phyloP scores from a whole-genome alignment of 2,888 invertebrate species.

The Noctua comes region DNA sequence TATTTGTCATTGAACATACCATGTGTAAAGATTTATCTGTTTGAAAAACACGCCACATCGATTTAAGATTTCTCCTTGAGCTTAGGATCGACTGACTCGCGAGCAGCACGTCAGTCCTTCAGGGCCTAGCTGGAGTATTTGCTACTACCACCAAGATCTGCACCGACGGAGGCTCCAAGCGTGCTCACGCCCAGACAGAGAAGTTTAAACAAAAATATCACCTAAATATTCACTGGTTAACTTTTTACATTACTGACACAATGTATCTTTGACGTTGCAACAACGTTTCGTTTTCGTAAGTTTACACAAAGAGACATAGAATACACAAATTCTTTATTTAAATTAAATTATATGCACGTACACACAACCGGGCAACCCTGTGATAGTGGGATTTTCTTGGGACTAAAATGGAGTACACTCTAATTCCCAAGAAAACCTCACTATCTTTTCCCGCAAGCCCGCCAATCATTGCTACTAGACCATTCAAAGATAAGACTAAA shows the following conservation, averaged over 20 bases:
- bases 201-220: too few relatives aligned
- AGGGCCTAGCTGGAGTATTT: too few relatives aligned
- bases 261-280: conserved; percentile 1
- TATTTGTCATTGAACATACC: too few relatives aligned
- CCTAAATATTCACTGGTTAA: not conserved
- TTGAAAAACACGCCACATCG: too few relatives aligned
- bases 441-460: conserved; percentile 39
- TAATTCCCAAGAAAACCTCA: conserved; percentile 21
- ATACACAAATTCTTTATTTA: not conserved
- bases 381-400: not conserved
- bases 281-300: not conserved
- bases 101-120: too few relatives aligned
- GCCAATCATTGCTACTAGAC: conserved; percentile 46
- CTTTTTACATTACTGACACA: not conserved
- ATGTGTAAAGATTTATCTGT: too few relatives aligned
- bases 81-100: too few relatives aligned
- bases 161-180: too few relatives aligned
- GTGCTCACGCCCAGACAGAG: too few relatives aligned
- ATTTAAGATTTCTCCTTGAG: too few relatives aligned
- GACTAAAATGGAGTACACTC: too few relatives aligned
- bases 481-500: conserved; percentile 61
- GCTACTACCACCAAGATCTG: too few relatives aligned
- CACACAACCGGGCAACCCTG: not conserved
- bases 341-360: not conserved
- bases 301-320: conserved; percentile 7